Percentiles rank a stretch among this genome's conserved stretches.
Evolutionary conservation across 1,140 invertebrate species (phyloP).

Genomic region (Drosophila aff.): DNA sequence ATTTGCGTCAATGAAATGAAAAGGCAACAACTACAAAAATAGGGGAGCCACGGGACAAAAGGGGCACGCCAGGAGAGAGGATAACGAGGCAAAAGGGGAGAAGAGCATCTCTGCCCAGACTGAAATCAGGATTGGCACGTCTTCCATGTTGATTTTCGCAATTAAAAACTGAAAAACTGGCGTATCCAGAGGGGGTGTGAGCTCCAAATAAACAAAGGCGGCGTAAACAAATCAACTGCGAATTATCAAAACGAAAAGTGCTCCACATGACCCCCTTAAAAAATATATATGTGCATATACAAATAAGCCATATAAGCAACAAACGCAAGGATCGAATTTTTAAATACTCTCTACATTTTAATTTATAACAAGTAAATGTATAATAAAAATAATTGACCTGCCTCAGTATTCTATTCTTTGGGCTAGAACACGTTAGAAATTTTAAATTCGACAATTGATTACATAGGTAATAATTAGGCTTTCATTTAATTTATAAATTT

Average conservation of each 20-base stretch:
- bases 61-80: conserved; percentile 9
- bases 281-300: conserved; percentile 11
- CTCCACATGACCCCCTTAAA: conserved; percentile 36
- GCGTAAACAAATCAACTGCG: conserved; percentile 79
- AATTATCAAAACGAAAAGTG: conserved; percentile 63
- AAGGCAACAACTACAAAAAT: conserved; percentile 21
- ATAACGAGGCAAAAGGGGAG: conserved; percentile 5
- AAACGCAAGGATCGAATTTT: too few relatives aligned
- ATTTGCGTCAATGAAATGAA: conserved; percentile 75
- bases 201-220: conserved; percentile 57
- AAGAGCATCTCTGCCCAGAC: conserved; percentile 5
- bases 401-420: background rate
- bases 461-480: too few relatives aligned
- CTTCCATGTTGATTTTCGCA: conserved; percentile 57
- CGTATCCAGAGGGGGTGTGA: conserved; percentile 4
- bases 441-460: too few relatives aligned
- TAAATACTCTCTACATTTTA: conserved; percentile 6
- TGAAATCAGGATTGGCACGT: conserved; percentile 45
- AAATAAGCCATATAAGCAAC: background rate
- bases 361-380: background rate
- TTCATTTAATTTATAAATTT: too few relatives aligned
- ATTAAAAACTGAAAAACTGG: conserved; percentile 60
- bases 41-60: conserved; percentile 5
- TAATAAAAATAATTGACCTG: background rate
- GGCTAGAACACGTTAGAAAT: background rate